A percentile compares a stretch with the other conserved stretches of the same genome.
phyloP scores from a whole-genome alignment of 2,113 vertebrate species.

The Camelus dromedarius region DNA sequence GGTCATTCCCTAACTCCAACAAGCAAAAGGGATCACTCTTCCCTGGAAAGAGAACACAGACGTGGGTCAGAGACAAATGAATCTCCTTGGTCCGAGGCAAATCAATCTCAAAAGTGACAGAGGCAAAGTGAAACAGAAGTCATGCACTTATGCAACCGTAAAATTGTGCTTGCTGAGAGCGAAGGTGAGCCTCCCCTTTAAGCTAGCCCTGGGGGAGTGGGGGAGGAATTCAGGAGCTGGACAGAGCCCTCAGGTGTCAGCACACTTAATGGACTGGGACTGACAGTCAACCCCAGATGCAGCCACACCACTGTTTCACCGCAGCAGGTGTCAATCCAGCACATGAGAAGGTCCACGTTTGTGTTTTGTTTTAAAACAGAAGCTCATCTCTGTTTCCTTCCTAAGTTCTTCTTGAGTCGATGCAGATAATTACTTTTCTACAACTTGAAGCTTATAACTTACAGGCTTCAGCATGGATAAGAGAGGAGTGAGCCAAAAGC shows the following conservation, averaged over 20 bases:
- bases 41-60: conserved; percentile 86
- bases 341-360: neutral
- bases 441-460: neutral
- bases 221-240: neutral
- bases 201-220: accelerated
- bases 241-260: accelerated
- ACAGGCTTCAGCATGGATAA: neutral
- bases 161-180: neutral
- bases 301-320: neutral
- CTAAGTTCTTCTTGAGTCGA: neutral
- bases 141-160: too few species aligned
- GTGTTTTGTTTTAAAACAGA: neutral
- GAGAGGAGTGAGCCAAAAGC: neutral
- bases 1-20: conserved; percentile 94
- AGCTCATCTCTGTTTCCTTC: neutral
- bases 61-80: neutral
- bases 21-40: conserved; percentile 97
- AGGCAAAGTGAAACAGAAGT: neutral
- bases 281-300: accelerated
- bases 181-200: accelerated
- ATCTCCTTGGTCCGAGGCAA: neutral
- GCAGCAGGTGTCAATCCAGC: accelerated
- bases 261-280: accelerated
- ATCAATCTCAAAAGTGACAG: neutral
- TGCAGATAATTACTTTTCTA: neutral